Base-by-base conservation (phyloP, 2,888 invertebrate species). In the Drosophila sordidula region DNA sequence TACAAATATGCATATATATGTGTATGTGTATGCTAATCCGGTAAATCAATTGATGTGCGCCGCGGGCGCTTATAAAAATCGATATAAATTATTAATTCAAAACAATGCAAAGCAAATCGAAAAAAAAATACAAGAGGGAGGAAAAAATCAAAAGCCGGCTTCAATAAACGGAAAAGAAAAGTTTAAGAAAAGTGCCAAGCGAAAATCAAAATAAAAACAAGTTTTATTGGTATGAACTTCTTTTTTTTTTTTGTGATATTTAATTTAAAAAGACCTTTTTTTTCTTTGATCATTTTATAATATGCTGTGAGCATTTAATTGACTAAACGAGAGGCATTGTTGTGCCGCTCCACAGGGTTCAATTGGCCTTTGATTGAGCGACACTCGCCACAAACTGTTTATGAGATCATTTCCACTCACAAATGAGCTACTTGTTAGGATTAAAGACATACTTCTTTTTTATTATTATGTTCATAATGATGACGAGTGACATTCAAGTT, bases 1-100 rank as follows among this genome's bases (percentile, higher is more conserved):
- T 38, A 61, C 41, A 50, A n/a, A 57, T n/a, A 47, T 6, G 26
- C 29, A 29, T 42, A 36, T 38, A 3, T 6, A 6, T 36, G 6
- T 47, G 25, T 38, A 38, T 61, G n/a, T 44, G 59, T 63, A 63
- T 78, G 83, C 82, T 83, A 89, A 83, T 89, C 83, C 75, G 86
- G 78, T 78, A 87, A 89, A 89, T 89, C 84, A 84, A 89, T 89
- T 84, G 89, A 84, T 89, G 89, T 84, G 70, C 72, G 88, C 84
- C 84, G 88, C 89, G 51, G 71, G 89, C 86, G 63, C 82, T 87
- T 84, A 78, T 71, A 87, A 85, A 89, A 89, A 84, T 70, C 89
- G 79, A 81, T 87, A 84, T 89, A 80, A 89, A 84, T 83, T 89
- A 83, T 83, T 89, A 89, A 83, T 83, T 87, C 84, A 80, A 82